Conservation (phyloP, 2,888 invertebrate species). For the Zhengitettix transpicula region DNA sequence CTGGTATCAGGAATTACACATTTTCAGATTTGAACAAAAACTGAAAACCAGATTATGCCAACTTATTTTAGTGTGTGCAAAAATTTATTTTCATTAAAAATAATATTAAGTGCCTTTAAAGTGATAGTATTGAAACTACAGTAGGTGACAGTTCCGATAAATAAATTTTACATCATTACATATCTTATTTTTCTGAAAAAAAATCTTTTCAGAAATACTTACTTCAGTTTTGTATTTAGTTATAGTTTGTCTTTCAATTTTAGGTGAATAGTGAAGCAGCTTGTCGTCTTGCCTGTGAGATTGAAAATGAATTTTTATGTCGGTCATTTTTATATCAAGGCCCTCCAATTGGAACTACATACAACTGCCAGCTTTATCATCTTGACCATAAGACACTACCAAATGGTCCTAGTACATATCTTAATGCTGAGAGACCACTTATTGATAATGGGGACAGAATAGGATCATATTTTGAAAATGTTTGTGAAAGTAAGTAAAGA, state of each 20-base stretch:
- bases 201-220: too few relatives aligned
- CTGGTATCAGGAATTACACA: too few relatives aligned
- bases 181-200: too few relatives aligned
- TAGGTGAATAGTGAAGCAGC: slow-evolving; percentile 72
- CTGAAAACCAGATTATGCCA: too few relatives aligned
- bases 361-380: slow-evolving; percentile 85
- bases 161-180: too few relatives aligned
- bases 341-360: slow-evolving; percentile 50
- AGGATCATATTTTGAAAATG: slow-evolving; percentile 79
- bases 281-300: slow-evolving; percentile 80
- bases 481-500: slow-evolving; percentile 63
- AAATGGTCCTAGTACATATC: slow-evolving; percentile 80
- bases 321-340: slow-evolving; percentile 61
- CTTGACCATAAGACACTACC: slow-evolving; percentile 82
- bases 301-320: slow-evolving; percentile 84
- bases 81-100: too few relatives aligned
- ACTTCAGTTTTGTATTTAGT: too few relatives aligned
- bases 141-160: too few relatives aligned
- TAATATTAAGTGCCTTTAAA: too few relatives aligned
- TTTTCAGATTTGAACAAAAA: too few relatives aligned
- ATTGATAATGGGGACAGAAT: slow-evolving; percentile 83
- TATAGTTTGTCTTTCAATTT: background rate
- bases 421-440: slow-evolving; percentile 75
- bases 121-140: too few relatives aligned
- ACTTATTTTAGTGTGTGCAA: too few relatives aligned